Base-by-base conservation (phyloP, 2,888 invertebrate species). In the Scaptomyza caliginosa region DNA sequence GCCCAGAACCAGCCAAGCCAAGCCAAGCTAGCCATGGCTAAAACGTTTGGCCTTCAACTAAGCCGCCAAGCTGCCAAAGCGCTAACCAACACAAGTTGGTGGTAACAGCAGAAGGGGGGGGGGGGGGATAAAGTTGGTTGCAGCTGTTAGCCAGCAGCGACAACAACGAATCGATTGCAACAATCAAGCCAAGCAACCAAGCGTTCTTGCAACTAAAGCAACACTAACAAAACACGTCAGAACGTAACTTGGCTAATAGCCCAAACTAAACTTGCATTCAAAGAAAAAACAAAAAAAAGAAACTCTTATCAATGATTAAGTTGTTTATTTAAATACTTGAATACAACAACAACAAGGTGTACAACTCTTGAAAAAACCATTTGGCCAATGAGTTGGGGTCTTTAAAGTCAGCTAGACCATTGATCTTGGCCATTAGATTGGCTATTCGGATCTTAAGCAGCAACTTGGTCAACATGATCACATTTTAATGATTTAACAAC, bases 381-480 rank as follows among this genome's bases (percentile, higher is more conserved):
- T 30, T 30, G 30, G 7, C 2, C 30, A 4, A 1, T 7, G n/a
- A 3, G 4, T 30, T 30, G 2, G 30, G 30, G 30, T 30, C 11
- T 30, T 4, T 30, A n/a, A n/a, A 30, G n/a, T n/a, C n/a, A 30
- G n/a, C 1, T 71, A 83, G 79, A 74, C 72, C 86, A 83, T 88
- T 81, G 80, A 81, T 81, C 80, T 81, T 81, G 80, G 88, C 88
- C 66, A 78, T 60, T 66, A 30, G 38, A 24, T 17, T n/a, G 55
- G 11, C 45, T 13, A 39, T 4, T 40, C 17, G 8, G 43, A 2
- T 23, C 19, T 39, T 11, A n/a, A 24, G 7, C 17, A 13, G 3
- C n/a, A 19, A 48, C n/a, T 23, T 46, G 59, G 23, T 30, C 23
- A 21, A 39, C 28, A 30, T 6, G 10, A 50, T 50, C 48, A 36